Base-by-base conservation (phyloP, 2,888 invertebrate species). In the Nudaria mundana region DNA sequence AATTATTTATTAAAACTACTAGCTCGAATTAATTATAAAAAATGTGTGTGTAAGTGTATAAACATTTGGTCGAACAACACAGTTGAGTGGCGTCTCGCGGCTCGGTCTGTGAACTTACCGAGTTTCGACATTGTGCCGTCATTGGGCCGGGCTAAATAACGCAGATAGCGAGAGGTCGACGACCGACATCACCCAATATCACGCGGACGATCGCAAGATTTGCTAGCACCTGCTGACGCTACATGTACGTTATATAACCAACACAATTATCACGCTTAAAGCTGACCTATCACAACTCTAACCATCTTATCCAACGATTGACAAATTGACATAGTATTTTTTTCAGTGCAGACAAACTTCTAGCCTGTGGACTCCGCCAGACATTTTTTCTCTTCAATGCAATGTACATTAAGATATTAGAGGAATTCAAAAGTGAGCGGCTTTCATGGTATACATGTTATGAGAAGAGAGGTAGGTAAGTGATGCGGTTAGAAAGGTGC, bases 131-230 rank as follows among this genome's bases (percentile, higher is more conserved):
- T 88, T 87, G 86, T 70, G 76, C 71, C 83, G 86, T 77, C 86
- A 82, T 86, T 87, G 81, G 74, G 81, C 68, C 79, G 77, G 73
- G 81, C 84, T 76, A 81, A 86, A 85, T 83, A 82, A 83, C 81
- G 81, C 78, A 85, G 87, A 87, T 87, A 88, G 83, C 83, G 67
- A 63, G 72, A 67, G 84, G 81, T 85, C 76, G 76, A 79, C 77
- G 87, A 81, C 86, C 87, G 83, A 76, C 83, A 78, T 71, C 79
- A 76, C 81, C 81, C 82, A 85, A 84, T 85, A 84, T 83, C 77
- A 81, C 75, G 76, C 84, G 81, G 82, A 73, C 83, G 73, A 79
- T 64, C 74, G 70, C 67, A 62, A 70, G 64, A 67, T 65, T 63
- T 62, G 54, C 61, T 63, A 71, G 59, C 81, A 83, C 81, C 82